Evolutionary conservation across 2,888 invertebrate species (phyloP), one percentile per base, ranked within the genome.

Genomic region (Chymomyza procnemis): DNA sequence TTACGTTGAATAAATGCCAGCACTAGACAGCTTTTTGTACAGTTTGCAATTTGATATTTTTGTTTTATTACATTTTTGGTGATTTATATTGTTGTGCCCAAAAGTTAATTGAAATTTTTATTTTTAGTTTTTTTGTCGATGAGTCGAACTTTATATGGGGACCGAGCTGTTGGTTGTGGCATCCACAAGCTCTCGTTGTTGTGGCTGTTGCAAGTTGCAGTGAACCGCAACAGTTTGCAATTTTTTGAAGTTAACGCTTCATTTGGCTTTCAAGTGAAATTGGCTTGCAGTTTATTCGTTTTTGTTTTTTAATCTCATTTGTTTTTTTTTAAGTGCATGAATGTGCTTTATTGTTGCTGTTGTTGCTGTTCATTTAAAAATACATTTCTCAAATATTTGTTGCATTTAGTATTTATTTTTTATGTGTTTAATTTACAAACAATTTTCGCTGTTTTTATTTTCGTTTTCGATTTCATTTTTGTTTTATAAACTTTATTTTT

Each of bases 211-310:
- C 69, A 46, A 59, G 14, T 41, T 46, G 46, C 84, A 84, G 78
- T 82, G 82, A 82, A 84, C 82, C 84, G 81, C 84, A 80, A 84
- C 82, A 73, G 71, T 59, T 80, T 74, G 82, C 84, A 81, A 78
- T 73, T 73, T 67, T 41, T 34, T 59, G 71, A 80, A 65, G 71
- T 84, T 81, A 84, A 82, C 82, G 82, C 82, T 81, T 82, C 84
- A 82, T 82, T 82, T 82, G 81, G 78, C 67, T 73, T 47, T 66
- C 72, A 75, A 81, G 76, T 80, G 75, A 82, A 81, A 81, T 83
- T 78, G 30, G 16, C 16, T 56, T 58, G 58, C 18, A 58, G 3
- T 12, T 58, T 58, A n/a, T 57, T 57, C 58, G 12, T 21, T 47
- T 57, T 30, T n/a, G n/a, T n/a, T n/a, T n/a, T n/a, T n/a, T n/a